Percentiles rank a stretch among this genome's conserved stretches.
phyloP scores from a whole-genome alignment of 2,797 vertebrate species.

The Myotis pilosus region DNA sequence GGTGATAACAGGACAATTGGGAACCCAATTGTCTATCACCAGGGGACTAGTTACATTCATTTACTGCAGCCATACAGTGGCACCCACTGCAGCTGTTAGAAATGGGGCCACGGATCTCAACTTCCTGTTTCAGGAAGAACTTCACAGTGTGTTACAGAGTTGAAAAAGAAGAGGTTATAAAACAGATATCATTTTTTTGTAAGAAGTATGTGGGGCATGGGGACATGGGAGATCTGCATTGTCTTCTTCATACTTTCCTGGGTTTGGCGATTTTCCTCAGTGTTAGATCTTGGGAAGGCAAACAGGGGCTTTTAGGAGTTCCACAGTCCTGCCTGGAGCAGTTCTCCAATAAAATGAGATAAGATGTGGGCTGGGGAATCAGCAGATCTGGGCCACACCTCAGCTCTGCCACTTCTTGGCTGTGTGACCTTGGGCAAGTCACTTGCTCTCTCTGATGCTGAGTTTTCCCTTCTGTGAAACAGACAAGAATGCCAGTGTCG shows the following conservation, averaged over 20 bases:
- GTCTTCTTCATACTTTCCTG: background rate
- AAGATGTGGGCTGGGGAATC: background rate
- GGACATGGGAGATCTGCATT: background rate
- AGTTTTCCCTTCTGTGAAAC: background rate
- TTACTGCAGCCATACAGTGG: background rate
- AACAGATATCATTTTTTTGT: slow-evolving; percentile 50
- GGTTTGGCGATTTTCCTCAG: background rate
- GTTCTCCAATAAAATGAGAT: background rate
- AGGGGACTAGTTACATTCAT: background rate
- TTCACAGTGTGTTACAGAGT: slow-evolving; percentile 33
- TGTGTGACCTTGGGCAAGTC: slow-evolving; percentile 27
- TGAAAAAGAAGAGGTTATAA: slow-evolving; percentile 59
- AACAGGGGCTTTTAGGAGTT: background rate
- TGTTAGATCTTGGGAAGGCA: background rate
- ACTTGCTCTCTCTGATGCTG: background rate
- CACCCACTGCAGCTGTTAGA: background rate
- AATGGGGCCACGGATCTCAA: slow-evolving; percentile 42
- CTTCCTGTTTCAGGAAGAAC: slow-evolving; percentile 51
- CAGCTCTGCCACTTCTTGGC: background rate
- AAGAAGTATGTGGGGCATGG: background rate
- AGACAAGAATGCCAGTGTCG: background rate
- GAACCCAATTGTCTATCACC: background rate
- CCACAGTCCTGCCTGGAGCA: background rate
- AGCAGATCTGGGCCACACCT: background rate
- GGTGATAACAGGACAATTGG: background rate